These are phyloP conservation scores for Chironomus tepperi DNA, from an alignment of 1,140 invertebrate genomes.

Conservation along the genomic window DNA sequence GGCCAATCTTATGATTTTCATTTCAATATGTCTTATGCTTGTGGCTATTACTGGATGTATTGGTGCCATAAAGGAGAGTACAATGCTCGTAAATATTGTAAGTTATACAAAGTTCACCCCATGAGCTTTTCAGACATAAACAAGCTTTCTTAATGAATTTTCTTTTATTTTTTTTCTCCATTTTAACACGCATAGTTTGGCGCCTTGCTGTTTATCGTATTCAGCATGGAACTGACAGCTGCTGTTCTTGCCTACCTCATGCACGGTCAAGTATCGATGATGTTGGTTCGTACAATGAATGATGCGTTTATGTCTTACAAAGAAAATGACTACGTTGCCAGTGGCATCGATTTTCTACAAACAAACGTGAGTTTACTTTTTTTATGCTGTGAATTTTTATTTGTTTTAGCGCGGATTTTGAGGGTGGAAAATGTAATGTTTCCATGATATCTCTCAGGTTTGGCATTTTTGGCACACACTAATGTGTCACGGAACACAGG, in stretches of 20 bases:
- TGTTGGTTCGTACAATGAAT: conserved; percentile 50
- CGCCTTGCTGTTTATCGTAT: conserved; percentile 62
- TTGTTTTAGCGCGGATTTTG: no score
- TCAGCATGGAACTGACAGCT: conserved; percentile 71
- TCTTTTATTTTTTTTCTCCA: conserved; percentile 29
- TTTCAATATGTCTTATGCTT: conserved; percentile 66
- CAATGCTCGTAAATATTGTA: conserved; percentile 70
- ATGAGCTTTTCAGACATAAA: not conserved
- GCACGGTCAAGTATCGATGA: conserved; percentile 48
- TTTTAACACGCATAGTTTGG: conserved; percentile 55
- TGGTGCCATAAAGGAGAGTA: conserved; percentile 73
- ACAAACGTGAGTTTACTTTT: conserved; percentile 45
- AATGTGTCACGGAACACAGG: no score
- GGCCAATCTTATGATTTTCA: conserved; percentile 61
- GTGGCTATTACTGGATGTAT: conserved; percentile 74
- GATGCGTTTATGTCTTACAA: conserved; percentile 48
- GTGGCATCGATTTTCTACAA: conserved; percentile 58
- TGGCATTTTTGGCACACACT: no score
- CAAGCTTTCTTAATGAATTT: conserved; percentile 24
- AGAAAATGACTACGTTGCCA: conserved; percentile 40
- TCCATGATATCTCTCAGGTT: no score
- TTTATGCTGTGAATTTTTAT: no score
- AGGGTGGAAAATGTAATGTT: no score
- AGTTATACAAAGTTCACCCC: conserved; percentile 38
- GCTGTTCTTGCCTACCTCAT: conserved; percentile 70